Evolutionary conservation across 64 coral and sea anemone genomes (phyloP).

Genomic region (Pocillopora verrucosa): DNA sequence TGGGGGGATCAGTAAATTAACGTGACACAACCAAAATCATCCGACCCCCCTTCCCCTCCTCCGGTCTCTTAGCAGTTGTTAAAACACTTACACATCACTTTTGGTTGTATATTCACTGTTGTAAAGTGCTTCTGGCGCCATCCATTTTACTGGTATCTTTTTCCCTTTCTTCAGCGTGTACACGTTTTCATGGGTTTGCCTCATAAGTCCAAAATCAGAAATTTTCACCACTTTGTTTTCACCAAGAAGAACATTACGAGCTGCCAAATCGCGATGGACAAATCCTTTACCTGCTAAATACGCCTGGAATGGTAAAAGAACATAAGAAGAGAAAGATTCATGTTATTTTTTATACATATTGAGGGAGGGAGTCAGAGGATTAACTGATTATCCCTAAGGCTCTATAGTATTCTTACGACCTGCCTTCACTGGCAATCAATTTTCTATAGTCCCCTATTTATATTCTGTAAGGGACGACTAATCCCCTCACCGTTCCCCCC

Average conservation of each 20-base stretch:
- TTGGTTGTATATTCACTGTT: slow-evolving; percentile 16
- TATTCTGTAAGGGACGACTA: no score
- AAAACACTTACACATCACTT: slow-evolving; percentile 52
- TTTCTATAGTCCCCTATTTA: no score
- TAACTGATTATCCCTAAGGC: no score
- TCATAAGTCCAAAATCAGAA: slow-evolving; percentile 53
- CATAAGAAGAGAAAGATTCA: background rate
- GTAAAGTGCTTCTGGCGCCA: slow-evolving; percentile 40
- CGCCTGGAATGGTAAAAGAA: background rate
- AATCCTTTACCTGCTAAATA: slow-evolving; percentile 32
- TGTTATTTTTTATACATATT: no score
- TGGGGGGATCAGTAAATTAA: no score
- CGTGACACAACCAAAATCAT: no score
- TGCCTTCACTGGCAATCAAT: background rate
- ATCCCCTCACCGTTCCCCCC: no score
- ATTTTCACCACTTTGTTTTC: slow-evolving; percentile 47
- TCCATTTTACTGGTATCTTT: slow-evolving; percentile 51
- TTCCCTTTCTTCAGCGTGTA: slow-evolving; percentile 26
- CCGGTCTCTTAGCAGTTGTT: no score
- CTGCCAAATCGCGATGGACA: slow-evolving; percentile 58
- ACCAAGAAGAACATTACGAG: slow-evolving; percentile 45
- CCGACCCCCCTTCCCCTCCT: no score
- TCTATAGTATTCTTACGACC: background rate
- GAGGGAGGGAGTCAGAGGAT: background rate
- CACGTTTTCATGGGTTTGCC: background rate